Conservation (phyloP, 2,113 vertebrate species). For the Microcebus ravelobensis region DNA sequence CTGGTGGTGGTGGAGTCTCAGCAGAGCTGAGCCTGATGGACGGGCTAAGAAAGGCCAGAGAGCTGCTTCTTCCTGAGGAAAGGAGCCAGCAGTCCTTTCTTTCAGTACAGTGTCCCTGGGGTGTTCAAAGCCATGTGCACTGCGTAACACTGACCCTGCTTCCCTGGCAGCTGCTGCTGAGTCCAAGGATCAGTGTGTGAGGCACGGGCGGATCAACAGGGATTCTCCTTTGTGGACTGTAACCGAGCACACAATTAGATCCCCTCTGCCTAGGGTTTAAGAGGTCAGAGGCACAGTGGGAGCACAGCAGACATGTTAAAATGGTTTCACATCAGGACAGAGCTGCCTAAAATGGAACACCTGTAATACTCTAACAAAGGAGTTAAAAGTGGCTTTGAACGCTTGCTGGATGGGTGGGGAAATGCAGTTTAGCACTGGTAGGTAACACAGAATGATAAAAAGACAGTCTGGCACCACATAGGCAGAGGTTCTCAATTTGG, state of each 20-base stretch:
- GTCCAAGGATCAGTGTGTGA: not conserved
- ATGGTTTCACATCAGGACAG: not conserved
- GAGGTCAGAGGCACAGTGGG: not conserved
- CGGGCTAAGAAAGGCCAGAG: not conserved
- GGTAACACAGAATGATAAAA: not conserved
- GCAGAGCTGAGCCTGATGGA: not conserved
- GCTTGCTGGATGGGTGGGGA: not conserved
- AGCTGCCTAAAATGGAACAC: not conserved
- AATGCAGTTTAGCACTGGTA: not conserved
- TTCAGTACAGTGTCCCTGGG: not conserved
- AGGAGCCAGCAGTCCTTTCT: not conserved
- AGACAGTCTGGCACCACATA: not conserved
- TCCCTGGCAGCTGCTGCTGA: not conserved
- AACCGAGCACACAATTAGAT: not conserved
- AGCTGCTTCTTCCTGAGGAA: not conserved
- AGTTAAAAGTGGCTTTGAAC: not conserved
- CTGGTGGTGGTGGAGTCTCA: not conserved
- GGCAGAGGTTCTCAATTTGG: not conserved
- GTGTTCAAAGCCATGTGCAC: not conserved
- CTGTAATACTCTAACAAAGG: not conserved
- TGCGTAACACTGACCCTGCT: not conserved
- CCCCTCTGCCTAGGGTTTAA: not conserved
- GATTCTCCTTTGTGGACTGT: not conserved
- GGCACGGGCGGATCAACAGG: not conserved
- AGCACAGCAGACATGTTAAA: not conserved